Percentiles rank a stretch among this genome's conserved stretches.
phyloP scores from a whole-genome alignment of 1,140 invertebrate genomes.

The Drosophila miranda region DNA sequence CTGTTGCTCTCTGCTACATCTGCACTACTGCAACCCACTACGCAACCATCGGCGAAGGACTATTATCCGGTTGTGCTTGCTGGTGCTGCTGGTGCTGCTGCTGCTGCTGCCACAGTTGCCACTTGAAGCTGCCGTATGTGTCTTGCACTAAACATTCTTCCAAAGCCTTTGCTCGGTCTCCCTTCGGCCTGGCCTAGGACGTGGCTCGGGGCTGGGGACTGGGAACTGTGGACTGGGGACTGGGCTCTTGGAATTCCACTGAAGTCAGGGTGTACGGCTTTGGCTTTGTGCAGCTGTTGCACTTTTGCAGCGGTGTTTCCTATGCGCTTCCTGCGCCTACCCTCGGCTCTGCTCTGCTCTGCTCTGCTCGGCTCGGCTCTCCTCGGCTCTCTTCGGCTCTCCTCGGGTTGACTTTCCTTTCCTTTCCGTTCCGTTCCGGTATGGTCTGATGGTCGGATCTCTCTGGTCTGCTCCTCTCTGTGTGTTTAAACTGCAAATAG shows the following conservation, averaged over 20 bases:
- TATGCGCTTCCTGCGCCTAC: constrained; percentile 17
- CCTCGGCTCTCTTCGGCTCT: constrained; percentile 1
- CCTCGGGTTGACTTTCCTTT: constrained; percentile 25
- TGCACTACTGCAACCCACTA: constrained; percentile 6
- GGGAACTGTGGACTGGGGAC: background rate
- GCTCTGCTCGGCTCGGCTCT: constrained; percentile 5
- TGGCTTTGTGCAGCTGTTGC: constrained; percentile 65
- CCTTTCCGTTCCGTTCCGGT: constrained; percentile 17
- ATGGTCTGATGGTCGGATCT: no score
- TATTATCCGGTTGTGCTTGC: constrained; percentile 70
- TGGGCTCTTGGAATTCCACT: background rate
- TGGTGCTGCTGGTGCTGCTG: constrained; percentile 64
- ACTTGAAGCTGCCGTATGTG: constrained; percentile 71
- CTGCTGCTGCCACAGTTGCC: constrained; percentile 63
- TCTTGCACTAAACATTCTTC: constrained; percentile 72
- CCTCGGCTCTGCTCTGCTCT: background rate
- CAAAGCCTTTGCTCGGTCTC: constrained; percentile 46
- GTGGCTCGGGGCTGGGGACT: constrained; percentile 9
- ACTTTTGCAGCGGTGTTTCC: constrained; percentile 60
- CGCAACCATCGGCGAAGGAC: no score
- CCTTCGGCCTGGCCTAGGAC: constrained; percentile 20
- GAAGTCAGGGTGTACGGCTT: background rate
- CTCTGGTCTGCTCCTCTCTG: constrained; percentile 5
- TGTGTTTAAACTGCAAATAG: constrained; percentile 76
- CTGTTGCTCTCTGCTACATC: constrained; percentile 8